Evolutionary conservation across 2,888 invertebrate genomes (phyloP).

Genomic region (Pyrrhia umbra): DNA sequence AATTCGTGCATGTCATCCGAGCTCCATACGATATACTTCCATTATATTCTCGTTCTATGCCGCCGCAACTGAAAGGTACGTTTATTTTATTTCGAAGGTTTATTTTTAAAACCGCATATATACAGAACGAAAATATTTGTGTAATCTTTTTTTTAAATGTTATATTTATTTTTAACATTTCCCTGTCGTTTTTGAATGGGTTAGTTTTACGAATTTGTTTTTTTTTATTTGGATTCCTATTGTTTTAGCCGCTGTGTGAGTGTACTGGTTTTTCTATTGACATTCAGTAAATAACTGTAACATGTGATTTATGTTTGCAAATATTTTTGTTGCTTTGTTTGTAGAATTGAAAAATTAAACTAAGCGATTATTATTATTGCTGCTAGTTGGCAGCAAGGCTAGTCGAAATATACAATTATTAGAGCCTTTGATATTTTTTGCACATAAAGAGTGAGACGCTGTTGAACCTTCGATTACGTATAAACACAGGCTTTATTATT

Average conservation of each 20-base stretch:
- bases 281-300: neutral
- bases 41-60: conserved; percentile 1
- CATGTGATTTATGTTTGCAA: neutral
- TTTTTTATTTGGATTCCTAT: conserved; percentile 7
- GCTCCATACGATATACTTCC: conserved; percentile 3
- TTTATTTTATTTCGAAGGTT: conserved; percentile 30
- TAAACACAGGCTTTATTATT: no score
- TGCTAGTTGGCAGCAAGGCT: no score
- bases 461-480: no score
- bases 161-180: conserved; percentile 39
- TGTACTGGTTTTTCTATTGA: neutral
- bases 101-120: conserved; percentile 32
- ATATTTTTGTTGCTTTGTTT: neutral
- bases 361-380: neutral
- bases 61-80: conserved; percentile 18
- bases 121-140: conserved; percentile 40
- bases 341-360: neutral
- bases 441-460: no score
- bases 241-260: neutral
- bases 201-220: conserved; percentile 13
- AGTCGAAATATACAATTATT: no score
- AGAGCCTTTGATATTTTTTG: no score
- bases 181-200: conserved; percentile 6
- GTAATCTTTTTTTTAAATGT: conserved; percentile 27
- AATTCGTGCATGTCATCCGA: conserved; percentile 17